Conservation (phyloP, 1,140 invertebrate genomes). For the Aethina tumida region DNA sequence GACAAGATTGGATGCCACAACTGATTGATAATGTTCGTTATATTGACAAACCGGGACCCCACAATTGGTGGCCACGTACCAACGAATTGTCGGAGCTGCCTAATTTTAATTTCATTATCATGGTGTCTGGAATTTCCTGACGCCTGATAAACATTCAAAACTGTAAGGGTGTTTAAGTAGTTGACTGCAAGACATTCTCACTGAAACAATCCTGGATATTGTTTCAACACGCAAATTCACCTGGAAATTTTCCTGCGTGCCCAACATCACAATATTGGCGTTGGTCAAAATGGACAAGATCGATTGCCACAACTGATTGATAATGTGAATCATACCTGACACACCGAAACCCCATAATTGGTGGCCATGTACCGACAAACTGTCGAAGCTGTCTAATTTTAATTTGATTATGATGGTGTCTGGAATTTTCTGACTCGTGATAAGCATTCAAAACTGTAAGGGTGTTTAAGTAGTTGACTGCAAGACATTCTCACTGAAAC, state of each 20-base stretch:
- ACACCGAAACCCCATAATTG: slow-evolving; percentile 81
- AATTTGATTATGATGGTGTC: slow-evolving; percentile 41
- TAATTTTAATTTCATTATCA: too few relatives aligned
- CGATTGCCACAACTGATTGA: slow-evolving; percentile 92
- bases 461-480: slow-evolving; percentile 89
- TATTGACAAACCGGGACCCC: too few relatives aligned
- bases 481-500: slow-evolving; percentile 90
- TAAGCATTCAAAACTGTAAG: slow-evolving; percentile 83
- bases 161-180: too few relatives aligned
- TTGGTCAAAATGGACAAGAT: slow-evolving; percentile 83
- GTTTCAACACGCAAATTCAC: slow-evolving; percentile 96
- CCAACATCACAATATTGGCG: slow-evolving; percentile 91
- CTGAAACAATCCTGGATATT: too few relatives aligned
- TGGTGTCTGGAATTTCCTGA: too few relatives aligned
- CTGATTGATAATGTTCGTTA: too few relatives aligned
- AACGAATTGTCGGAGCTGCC: too few relatives aligned
- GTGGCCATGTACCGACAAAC: slow-evolving; percentile 83
- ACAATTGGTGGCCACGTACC: too few relatives aligned
- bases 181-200: too few relatives aligned
- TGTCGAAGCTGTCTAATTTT: slow-evolving; percentile 92
- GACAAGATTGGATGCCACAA: too few relatives aligned
- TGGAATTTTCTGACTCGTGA: slow-evolving; percentile 80
- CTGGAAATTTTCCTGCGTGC: slow-evolving; percentile 89
- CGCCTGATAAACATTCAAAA: too few relatives aligned
- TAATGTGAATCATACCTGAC: slow-evolving; percentile 95